Conservation (phyloP, 1,140 invertebrate genomes). For the Lethocerus indicus region DNA sequence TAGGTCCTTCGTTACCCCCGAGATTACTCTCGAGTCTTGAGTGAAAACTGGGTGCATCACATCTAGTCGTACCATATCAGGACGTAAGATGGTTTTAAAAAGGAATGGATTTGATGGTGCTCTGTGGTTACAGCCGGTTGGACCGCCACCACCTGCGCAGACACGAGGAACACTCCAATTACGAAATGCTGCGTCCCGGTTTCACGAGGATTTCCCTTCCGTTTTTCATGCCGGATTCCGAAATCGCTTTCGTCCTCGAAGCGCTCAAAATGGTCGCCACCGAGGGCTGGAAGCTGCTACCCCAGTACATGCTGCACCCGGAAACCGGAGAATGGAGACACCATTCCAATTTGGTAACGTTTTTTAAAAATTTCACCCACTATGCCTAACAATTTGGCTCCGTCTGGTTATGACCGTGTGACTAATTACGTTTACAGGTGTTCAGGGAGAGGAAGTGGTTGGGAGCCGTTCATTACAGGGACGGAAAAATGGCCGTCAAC, state of each 20-base stretch:
- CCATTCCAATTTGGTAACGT: constrained; percentile 44
- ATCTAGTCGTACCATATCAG: too few relatives aligned
- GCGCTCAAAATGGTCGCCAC: constrained; percentile 75
- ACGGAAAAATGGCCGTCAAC: constrained; percentile 54
- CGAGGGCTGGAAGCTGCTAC: constrained; percentile 76
- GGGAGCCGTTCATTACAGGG: constrained; percentile 54
- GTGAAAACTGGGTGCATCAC: too few relatives aligned
- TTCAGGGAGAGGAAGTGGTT: constrained; percentile 70
- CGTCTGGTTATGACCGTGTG: constrained; percentile 4
- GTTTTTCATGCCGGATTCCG: constrained; percentile 64
- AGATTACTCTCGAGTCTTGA: too few relatives aligned
- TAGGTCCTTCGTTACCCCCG: too few relatives aligned
- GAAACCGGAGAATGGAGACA: constrained; percentile 84
- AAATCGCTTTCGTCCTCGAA: constrained; percentile 66
- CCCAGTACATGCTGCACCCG: constrained; percentile 69
- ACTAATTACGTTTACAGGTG: constrained; percentile 24
- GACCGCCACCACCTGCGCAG: too few relatives aligned
- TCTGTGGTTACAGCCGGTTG: too few relatives aligned
- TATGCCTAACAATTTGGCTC: too few relatives aligned
- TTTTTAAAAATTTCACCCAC: neutral
- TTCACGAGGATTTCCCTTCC: constrained; percentile 73
- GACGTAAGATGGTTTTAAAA: too few relatives aligned
- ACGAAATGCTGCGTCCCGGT: constrained; percentile 68
- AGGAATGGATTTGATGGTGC: too few relatives aligned
- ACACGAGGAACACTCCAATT: too few relatives aligned